Base-by-base conservation (phyloP, 2,797 vertebrate species). In the Pangasius krempfi region DNA sequence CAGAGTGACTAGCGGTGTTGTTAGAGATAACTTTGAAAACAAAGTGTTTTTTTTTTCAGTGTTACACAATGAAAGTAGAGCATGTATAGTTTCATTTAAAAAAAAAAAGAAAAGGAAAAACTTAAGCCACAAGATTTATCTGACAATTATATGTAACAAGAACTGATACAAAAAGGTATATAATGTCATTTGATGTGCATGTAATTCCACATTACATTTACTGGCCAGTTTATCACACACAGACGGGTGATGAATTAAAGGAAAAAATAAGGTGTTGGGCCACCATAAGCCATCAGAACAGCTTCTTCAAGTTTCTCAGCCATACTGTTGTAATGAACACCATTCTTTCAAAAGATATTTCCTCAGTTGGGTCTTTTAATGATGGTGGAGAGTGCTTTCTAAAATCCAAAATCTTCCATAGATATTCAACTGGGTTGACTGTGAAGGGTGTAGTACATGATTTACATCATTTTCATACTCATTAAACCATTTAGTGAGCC, bases 1-100 rank as follows among this genome's bases (percentile, higher is more conserved):
- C 76, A 81, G 52, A 30, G 10, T 85, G 73, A 86, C 82, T 14
- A 3, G 37, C 27, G 16, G 25, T 33, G 33, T 14, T 70, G 54
- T 37, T 47, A 44, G 40, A 60, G 64, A 62, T 50, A 86, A 81
- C 76, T 88, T 68, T 78, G 27, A 79, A 81, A 66, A 66, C 72
- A 84, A 76, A 66, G 27, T 22, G 3, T 30, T 33, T 27, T 47
- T 47, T 37, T 62, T 16, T 37, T 40, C 82, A 85, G 60, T 33
- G 27, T 88, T 70, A 50, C 47, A 56, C 13, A 84, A 40, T 44
- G 13, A 54, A 62, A 76, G 64, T 4, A 52, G 13, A 22, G 14
- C 68, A 76, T 54, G 27, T 54, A 56, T 88, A 25, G 4, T 64
- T 82, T 58, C 20, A 12, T 75, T 62, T 54, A 6, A 54, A 80